A percentile compares a stretch with the other conserved stretches of the same genome.
Conservation (phyloP, 1,140 invertebrate species). For the Drosophila ambigua region DNA sequence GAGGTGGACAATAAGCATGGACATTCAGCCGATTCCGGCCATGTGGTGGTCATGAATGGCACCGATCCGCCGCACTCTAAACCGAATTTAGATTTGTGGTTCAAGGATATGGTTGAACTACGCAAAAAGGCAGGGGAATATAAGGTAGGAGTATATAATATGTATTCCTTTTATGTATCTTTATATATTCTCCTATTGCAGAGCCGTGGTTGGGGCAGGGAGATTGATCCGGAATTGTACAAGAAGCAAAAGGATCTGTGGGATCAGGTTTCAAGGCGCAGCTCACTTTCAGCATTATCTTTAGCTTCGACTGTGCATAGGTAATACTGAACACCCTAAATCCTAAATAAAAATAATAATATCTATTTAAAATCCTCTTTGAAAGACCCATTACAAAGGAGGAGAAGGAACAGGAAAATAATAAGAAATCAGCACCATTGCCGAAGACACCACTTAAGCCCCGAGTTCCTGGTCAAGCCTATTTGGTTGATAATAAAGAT, state of each 20-base stretch:
- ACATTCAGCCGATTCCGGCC: constrained; percentile 34
- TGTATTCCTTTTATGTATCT: too few species aligned
- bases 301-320: constrained; percentile 93
- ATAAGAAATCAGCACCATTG: constrained; percentile 89
- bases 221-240: constrained; percentile 92
- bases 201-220: constrained; percentile 95
- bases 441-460: constrained; percentile 84
- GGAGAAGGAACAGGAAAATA: constrained; percentile 94
- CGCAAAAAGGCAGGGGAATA: constrained; percentile 96
- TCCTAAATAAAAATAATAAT: neutral
- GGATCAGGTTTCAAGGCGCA: constrained; percentile 94
- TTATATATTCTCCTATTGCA: constrained; percentile 83
- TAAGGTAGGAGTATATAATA: constrained; percentile 87
- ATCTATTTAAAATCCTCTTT: neutral
- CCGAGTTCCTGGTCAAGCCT: constrained; percentile 80
- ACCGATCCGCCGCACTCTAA: constrained; percentile 75
- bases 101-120: constrained; percentile 93
- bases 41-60: constrained; percentile 73
- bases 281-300: constrained; percentile 93
- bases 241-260: constrained; percentile 93
- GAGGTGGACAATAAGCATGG: constrained; percentile 56
- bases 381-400: constrained; percentile 91
- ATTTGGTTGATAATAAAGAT: constrained; percentile 83
- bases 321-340: constrained; percentile 79
- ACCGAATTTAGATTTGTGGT: constrained; percentile 88